Base-by-base conservation (phyloP, 2,888 invertebrate species). In the Aleiodes testaceus region DNA sequence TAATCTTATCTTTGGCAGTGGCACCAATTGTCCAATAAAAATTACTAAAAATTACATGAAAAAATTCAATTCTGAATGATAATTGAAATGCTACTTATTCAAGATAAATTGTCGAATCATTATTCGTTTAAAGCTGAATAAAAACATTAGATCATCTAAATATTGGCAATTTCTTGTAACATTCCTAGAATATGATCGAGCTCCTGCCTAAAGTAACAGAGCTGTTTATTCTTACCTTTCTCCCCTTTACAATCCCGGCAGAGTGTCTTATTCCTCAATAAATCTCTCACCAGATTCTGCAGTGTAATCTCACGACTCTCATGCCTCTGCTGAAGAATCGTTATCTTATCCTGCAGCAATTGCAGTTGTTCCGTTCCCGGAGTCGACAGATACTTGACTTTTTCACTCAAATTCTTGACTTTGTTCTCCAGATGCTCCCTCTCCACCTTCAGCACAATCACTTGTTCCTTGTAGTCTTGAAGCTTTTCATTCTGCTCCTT, bases 401-500 rank as follows among this genome's bases (percentile, higher is more conserved):
- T 87, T 30, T 87, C 86, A 64, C 76, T 85, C 50, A 88, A 63
- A 9, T 82, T 82, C 72, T 86, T 87, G 30, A 88, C 84, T 79
- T 88, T 87, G 61, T 84, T 86, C 79, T 90, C 90, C 72, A 90
- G 84, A 79, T 91, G 90, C 75, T 91, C 90, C 67, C 90, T 84
- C 81, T 91, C 91, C 0, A 88, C 89, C 72, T 88, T 89, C 16
- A 90, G 81, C 36, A 90, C 86, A 3, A 89, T 85, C 20, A 89
- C 83, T 77, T 91, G 90, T 72, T 91, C 90, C 79, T 92, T 91
- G 88, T 91, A 92, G 72, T 92, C 91, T 84, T 91, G 89, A 61
- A 94, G 85, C 83, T 94, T 94, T 45, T 84, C 84, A 3, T 87
- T 83, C 76, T 84, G 88, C 75, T 88, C 85, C 74, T 87, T 87